Evolutionary conservation across 2,113 vertebrate species (phyloP), one percentile per base, ranked within the genome.

Genomic region (Thunnus thynnus): DNA sequence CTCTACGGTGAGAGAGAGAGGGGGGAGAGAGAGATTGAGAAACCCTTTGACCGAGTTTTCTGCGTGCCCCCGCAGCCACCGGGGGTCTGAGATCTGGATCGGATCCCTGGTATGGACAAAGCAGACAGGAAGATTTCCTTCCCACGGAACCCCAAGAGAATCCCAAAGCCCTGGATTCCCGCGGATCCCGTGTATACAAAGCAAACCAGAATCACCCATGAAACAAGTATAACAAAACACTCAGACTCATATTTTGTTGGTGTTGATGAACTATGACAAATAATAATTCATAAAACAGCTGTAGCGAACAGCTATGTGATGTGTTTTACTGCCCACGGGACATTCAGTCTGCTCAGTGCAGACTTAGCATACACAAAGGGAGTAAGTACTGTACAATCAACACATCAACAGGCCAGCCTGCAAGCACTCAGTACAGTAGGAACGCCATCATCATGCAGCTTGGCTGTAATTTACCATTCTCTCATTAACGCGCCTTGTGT

Each of bases 1-100:
- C 4, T 48, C 20, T 8, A 25, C 17, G 46, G 66, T 11, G 65
- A 22, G 25, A 20, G 46, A 41, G 56, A 44, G 32, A 3, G 22
- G n/a, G 66, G 25, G 25, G 16, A 30, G 17, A 17, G 25, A 22
- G 64, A 30, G 62, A 52, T 3, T 54, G 68, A 81, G 68, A 69
- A 85, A 88, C 82, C 76, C 78, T 88, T 75, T 90, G 90, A 91
- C 90, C 88, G 90, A 90, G 64, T 92, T 91, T 81, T 83, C 20
- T 64, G 89, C 84, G 76, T 83, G 76, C 68, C 68, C 84, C 83
- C 80, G 56, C 77, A 81, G 71, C 66, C 86, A 78, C 72, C 72
- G 61, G 81, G 83, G 87, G 79, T 87, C 87, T 87, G 82, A 78
- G 82, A 82, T 90, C 70, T 91, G 88, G 84, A 86, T 86, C 67